Base-by-base conservation (phyloP, 2,797 vertebrate species). In the Fistularia tabacaria region DNA sequence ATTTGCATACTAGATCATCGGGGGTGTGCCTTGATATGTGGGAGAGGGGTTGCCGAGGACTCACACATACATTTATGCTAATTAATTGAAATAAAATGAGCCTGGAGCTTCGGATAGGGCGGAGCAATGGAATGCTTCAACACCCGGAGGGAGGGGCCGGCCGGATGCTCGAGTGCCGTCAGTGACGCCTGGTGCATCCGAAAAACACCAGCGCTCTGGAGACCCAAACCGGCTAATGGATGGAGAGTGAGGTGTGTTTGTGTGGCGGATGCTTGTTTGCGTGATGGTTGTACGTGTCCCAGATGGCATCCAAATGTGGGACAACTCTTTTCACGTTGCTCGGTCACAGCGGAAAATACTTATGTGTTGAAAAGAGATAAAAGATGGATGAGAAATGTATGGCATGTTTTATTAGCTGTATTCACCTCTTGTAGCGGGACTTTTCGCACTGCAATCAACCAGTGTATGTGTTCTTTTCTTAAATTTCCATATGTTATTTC, bases 41-140 rank as follows among this genome's bases (percentile, higher is more conserved):
- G n/a, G 38, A 43, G 25, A n/a, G 51, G n/a, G 43, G 64, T 6
- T 55, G 49, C 14, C 7, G 53, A 44, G 36, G 38, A 46, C 45
- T 60, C 44, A 6, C 49, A n/a, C 55, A 58, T 69, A 57, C 45
- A 80, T 85, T 83, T 81, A 83, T 88, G 85, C 65, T 76, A 86
- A 88, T 86, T 83, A 86, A 84, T 80, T 83, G 59, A 83, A 84
- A 85, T 82, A 61, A 83, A 86, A 86, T 77, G 46, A 78, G 80
- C 85, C 80, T 46, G 52, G 54, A 76, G 86, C 73, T 56, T 54
- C 0, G 50, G 49, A 45, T 46, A 47, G 76, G 79, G 80, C 1
- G 86, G 80, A 39, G 81, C 71, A 14, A 61, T 15, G 41, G 62
- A 71, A 71, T 40, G 67, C 68, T 71, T 70, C 44, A 47, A 70